Evolutionary conservation across 1,140 invertebrate genomes (phyloP).

Genomic region (Protaetia brevitarsis): DNA sequence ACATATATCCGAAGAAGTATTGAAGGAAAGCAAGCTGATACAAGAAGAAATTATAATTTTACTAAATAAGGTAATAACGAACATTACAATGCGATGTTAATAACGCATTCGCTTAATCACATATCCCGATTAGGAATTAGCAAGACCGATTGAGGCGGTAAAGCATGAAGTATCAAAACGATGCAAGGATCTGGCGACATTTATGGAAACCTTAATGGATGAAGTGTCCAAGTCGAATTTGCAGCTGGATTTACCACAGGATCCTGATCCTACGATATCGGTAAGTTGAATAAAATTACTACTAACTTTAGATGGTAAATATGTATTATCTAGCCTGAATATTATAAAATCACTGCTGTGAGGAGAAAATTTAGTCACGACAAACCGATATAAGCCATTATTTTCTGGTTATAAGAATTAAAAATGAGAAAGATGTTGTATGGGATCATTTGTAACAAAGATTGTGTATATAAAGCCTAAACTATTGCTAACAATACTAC

Average conservation of each 20-base stretch:
- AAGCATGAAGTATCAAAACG: constrained; percentile 63
- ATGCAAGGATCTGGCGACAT: constrained; percentile 68
- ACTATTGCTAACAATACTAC: no score
- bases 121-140: constrained; percentile 48
- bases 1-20: constrained; percentile 55
- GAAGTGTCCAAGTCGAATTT: constrained; percentile 57
- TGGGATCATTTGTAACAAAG: no score
- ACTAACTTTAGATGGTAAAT: no score
- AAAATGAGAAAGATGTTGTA: no score
- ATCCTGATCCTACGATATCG: constrained; percentile 54
- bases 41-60: constrained; percentile 67
- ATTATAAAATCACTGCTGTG: no score
- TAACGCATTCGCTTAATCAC: not conserved
- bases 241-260: constrained; percentile 57
- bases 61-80: constrained; percentile 60
- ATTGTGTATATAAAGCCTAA: no score
- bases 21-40: constrained; percentile 60
- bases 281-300: constrained; percentile 46
- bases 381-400: no score
- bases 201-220: constrained; percentile 72
- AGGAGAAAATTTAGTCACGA: no score
- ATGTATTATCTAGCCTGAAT: no score
- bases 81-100: not conserved
- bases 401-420: no score
- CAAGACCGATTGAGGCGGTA: constrained; percentile 55